These are phyloP conservation scores for Coregonus suidteri DNA, from an alignment of 2,797 vertebrate genomes.

Conservation along the genomic window DNA sequence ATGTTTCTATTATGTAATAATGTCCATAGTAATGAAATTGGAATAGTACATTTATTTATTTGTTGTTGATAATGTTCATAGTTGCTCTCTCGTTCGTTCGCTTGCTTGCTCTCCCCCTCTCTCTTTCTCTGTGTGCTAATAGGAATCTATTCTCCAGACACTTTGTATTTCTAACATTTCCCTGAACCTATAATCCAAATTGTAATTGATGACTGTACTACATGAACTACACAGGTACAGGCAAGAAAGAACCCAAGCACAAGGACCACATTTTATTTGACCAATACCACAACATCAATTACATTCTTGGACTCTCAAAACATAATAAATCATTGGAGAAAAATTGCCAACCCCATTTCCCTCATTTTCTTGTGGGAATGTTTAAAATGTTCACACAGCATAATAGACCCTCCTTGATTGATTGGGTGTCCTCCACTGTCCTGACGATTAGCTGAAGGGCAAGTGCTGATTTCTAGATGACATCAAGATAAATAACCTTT, in stretches of 20 bases:
- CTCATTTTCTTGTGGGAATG: conserved; percentile 39
- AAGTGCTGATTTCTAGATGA: conserved; percentile 67
- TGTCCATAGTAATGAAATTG: background rate
- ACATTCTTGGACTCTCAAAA: conserved; percentile 64
- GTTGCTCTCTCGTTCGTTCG: background rate
- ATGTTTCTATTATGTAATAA: background rate
- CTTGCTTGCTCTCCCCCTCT: background rate
- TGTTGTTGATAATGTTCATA: conserved; percentile 20
- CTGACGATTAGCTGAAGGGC: conserved; percentile 75
- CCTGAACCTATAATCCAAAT: conserved; percentile 37
- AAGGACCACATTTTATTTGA: conserved; percentile 52
- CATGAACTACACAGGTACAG: conserved; percentile 51
- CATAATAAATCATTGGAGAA: conserved; percentile 71
- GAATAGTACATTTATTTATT: background rate
- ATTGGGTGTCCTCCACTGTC: conserved; percentile 65
- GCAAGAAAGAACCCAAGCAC: background rate
- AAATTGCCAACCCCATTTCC: conserved; percentile 47
- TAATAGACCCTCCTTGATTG: conserved; percentile 67
- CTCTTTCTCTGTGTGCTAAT: conserved; percentile 13
- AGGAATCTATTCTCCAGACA: conserved; percentile 38
- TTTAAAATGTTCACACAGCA: conserved; percentile 61
- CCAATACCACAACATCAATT: conserved; percentile 68
- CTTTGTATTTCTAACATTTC: conserved; percentile 36
- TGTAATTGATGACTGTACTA: conserved; percentile 61
- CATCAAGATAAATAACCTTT: conserved; percentile 72